phyloP scores from a whole-genome alignment of 1,140 invertebrate species.

The Dendroctonus ponderosae region DNA sequence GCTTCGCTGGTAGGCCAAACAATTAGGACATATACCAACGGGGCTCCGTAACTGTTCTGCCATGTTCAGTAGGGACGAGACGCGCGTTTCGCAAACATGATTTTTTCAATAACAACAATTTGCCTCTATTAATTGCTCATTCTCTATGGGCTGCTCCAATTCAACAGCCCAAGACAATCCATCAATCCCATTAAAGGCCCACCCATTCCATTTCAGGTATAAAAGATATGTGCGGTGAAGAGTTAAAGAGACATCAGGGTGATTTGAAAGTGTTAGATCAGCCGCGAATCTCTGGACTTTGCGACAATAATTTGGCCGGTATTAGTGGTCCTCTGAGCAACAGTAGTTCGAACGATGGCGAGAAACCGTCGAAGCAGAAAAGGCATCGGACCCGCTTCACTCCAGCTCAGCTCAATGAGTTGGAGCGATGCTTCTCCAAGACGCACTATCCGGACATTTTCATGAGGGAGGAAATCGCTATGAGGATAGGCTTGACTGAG shows the following conservation, averaged over 20 bases:
- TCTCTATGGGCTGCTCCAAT: neutral
- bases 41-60: constrained; percentile 16
- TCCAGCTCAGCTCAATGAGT: constrained; percentile 90
- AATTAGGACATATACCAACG: constrained; percentile 29
- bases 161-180: neutral
- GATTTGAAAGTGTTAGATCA: constrained; percentile 51
- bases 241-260: constrained; percentile 51
- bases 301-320: constrained; percentile 43
- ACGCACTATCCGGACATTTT: constrained; percentile 98
- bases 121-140: neutral
- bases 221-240: constrained; percentile 53
- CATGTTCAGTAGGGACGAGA: constrained; percentile 21
- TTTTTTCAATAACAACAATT: constrained; percentile 1
- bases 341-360: constrained; percentile 56
- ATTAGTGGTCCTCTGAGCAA: constrained; percentile 41
- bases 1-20: constrained; percentile 47
- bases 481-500: constrained; percentile 94
- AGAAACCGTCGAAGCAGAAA: constrained; percentile 88
- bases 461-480: constrained; percentile 93
- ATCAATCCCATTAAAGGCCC: too few relatives aligned
- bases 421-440: constrained; percentile 94
- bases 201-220: constrained; percentile 46
- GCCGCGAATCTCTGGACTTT: constrained; percentile 46
- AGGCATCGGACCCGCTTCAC: constrained; percentile 91
- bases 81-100: constrained; percentile 19